Percentiles rank a stretch among this genome's conserved stretches.
Evolutionary conservation across 2,113 vertebrate genomes (phyloP).

Genomic region (Trachemys scripta): DNA sequence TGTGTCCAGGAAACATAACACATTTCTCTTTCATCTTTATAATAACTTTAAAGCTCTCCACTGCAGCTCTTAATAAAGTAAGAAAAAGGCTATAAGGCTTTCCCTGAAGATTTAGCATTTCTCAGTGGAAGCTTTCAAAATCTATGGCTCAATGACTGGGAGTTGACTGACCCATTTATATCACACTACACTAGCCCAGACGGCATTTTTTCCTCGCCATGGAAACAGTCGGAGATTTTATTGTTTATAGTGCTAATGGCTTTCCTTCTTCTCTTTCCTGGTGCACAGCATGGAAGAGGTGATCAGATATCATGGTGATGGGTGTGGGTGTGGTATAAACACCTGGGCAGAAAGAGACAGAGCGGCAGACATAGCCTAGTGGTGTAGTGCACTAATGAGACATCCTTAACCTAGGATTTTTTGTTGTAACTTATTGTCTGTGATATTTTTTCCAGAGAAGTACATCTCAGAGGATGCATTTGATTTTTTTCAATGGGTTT

Average conservation of each 20-base stretch:
- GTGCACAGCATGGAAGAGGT: background rate
- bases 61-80: background rate
- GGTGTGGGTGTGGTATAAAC: background rate
- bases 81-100: background rate
- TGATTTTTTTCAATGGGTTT: background rate
- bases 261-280: background rate
- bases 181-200: background rate
- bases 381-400: background rate
- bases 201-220: background rate
- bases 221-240: background rate
- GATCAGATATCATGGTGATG: background rate
- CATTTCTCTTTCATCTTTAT: conserved; percentile 9
- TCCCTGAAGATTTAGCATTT: conserved; percentile 22
- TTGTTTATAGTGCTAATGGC: background rate
- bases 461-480: background rate
- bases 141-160: background rate
- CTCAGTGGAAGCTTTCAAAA: background rate
- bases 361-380: background rate
- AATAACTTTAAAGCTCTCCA: conserved; percentile 3
- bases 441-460: background rate
- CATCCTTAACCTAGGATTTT: background rate
- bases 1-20: conserved; percentile 16
- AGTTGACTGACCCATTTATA: background rate
- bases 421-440: background rate
- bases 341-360: background rate